These are phyloP conservation scores for Callithrix jacchus DNA, from an alignment of 2,113 vertebrate species.

Conservation along the genomic window DNA sequence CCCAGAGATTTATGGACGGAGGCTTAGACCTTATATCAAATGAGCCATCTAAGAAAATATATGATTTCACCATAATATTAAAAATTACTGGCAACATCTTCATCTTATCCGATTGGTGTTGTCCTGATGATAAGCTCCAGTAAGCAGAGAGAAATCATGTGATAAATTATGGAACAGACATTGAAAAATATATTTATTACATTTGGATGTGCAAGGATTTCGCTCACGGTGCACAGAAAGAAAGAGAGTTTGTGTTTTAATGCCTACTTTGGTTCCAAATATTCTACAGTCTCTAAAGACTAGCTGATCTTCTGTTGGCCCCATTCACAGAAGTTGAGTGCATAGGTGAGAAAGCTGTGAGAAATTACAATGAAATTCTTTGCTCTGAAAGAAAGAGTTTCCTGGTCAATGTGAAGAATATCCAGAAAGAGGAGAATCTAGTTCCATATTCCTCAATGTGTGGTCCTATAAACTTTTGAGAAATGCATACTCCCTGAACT, in stretches of 20 bases:
- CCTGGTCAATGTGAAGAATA: neutral
- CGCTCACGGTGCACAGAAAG: neutral
- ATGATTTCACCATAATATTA: slow-evolving; percentile 67
- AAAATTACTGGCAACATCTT: slow-evolving; percentile 67
- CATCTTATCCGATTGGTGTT: slow-evolving; percentile 42
- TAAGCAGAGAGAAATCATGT: slow-evolving; percentile 62
- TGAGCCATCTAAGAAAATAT: slow-evolving; percentile 70
- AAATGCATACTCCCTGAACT: neutral
- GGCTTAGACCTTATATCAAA: slow-evolving; percentile 57
- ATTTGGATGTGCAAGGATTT: slow-evolving; percentile 50
- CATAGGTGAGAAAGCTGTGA: neutral
- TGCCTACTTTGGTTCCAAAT: slow-evolving; percentile 2
- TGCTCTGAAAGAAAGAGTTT: neutral
- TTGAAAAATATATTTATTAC: slow-evolving; percentile 65
- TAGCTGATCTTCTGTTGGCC: neutral
- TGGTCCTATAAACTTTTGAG: neutral
- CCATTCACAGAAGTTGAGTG: neutral
- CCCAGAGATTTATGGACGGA: slow-evolving; percentile 60
- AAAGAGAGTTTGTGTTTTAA: slow-evolving; percentile 47
- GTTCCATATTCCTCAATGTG: neutral
- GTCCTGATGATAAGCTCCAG: slow-evolving; percentile 66
- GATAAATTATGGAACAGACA: slow-evolving; percentile 72
- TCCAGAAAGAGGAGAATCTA: neutral
- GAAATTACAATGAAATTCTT: neutral
- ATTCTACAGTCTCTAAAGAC: slow-evolving; percentile 8